A percentile compares a stretch with the other conserved stretches of the same genome.
Evolutionary conservation across 2,797 vertebrate species (phyloP).

Genomic region (Strix occidentalis): DNA sequence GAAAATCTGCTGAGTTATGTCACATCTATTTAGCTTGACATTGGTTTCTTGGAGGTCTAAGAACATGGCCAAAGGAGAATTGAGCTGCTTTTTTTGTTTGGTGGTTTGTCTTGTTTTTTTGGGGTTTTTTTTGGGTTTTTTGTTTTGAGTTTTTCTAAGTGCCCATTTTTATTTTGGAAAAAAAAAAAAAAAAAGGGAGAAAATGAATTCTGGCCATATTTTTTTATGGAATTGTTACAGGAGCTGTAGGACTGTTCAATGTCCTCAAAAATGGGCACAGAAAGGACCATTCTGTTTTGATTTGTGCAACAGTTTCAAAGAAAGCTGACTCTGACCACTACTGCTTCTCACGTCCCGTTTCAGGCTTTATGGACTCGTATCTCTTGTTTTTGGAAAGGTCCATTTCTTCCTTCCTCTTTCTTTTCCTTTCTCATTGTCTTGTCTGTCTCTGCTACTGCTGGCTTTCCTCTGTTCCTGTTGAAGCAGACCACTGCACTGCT

Average conservation of each 20-base stretch:
- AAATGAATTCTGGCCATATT: background rate
- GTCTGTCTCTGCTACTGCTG: background rate
- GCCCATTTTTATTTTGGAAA: background rate
- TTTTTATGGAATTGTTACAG: conserved; percentile 35
- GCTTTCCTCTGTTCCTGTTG: background rate
- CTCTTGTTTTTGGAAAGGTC: background rate
- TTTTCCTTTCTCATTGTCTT: background rate
- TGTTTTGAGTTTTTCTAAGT: background rate
- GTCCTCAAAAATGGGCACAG: background rate
- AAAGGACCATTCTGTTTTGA: background rate
- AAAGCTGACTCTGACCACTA: background rate
- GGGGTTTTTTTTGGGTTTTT: background rate
- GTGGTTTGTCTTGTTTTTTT: background rate
- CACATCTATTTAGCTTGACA: conserved; percentile 23
- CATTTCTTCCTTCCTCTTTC: background rate
- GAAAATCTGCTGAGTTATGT: conserved; percentile 35
- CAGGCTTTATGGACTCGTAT: background rate
- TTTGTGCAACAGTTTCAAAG: background rate
- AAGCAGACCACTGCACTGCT: background rate
- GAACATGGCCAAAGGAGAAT: conserved; percentile 26
- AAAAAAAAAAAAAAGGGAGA: background rate
- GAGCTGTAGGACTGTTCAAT: background rate
- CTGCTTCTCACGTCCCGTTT: background rate
- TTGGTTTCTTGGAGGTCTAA: conserved; percentile 31
- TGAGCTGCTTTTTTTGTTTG: background rate